Base-by-base conservation (phyloP, 2,113 vertebrate genomes). In the Alaudala cheleensis region DNA sequence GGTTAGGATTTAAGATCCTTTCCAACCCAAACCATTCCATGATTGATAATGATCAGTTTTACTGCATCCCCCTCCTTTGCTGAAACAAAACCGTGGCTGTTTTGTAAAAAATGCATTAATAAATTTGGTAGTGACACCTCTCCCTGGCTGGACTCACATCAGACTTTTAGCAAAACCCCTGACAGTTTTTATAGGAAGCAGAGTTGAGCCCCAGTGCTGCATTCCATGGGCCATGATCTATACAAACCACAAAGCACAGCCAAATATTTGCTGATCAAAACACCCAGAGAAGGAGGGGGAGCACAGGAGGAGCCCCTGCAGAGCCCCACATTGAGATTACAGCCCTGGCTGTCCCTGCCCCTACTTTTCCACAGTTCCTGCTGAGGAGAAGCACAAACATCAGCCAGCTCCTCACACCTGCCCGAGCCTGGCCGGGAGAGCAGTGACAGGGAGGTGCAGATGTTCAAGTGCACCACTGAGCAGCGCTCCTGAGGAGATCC, bases 171-270 rank as follows among this genome's bases (percentile, higher is more conserved):
- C 54, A 72, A 57, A 79, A 23, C n/a, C 53, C 44, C 25, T 47
- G 44, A 18, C 47, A 10, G 28, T n/a, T 17, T 33, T 29, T 37
- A 10, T 0, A 33, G 70, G 79, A 22, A 34, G 3, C 23, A 23
- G 44, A 73, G 61, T 0, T 29, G 57, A 67, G 28, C 2, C 31
- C 56, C 44, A 56, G 49, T 1, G 23, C 37, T 37, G 0, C 0
- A 1, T 8, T 14, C 33, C 42, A 9, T 1, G 3, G 44, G 24
- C 40, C 64, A 31, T 0, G 5, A 34, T 1, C 54, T 4, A 0
- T 1, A 6, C 2, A 28, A n/a, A 21, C 31, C 81, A 50, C 49
- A n/a, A 39, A 54, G 33, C 51, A 31, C 0, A 20, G 33, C 34
- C 49, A 6, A 2, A 44, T 0, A 6, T 6, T 19, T 44, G 82